phyloP scores from a whole-genome alignment of 2,888 invertebrate species.

The Nymphalis urticae region DNA sequence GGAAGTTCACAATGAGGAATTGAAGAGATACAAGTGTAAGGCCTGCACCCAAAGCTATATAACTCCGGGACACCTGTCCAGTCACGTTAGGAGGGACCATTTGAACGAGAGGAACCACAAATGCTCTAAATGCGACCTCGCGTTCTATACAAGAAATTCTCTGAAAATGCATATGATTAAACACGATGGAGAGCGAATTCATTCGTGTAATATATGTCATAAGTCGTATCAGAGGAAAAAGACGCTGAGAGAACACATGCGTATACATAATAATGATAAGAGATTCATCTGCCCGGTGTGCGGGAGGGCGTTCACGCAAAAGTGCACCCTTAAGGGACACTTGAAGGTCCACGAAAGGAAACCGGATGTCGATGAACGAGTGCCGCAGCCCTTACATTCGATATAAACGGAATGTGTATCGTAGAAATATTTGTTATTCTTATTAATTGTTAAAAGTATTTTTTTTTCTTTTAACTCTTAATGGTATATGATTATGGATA shows the following conservation, averaged over 20 bases:
- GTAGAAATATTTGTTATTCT: not conserved
- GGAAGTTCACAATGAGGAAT: slow-evolving; percentile 71
- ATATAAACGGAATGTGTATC: slow-evolving; percentile 1
- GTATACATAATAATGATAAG: slow-evolving; percentile 75
- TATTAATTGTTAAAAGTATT: no score
- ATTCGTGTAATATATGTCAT: slow-evolving; percentile 74
- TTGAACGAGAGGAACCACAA: slow-evolving; percentile 73
- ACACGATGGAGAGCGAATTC: slow-evolving; percentile 79
- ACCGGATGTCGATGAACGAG: slow-evolving; percentile 55
- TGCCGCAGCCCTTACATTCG: slow-evolving; percentile 38
- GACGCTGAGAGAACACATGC: slow-evolving; percentile 68
- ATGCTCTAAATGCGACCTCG: slow-evolving; percentile 77
- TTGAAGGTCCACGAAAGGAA: slow-evolving; percentile 70
- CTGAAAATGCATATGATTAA: slow-evolving; percentile 81
- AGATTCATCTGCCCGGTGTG: slow-evolving; percentile 72
- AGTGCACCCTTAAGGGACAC: slow-evolving; percentile 74
- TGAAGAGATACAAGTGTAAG: slow-evolving; percentile 74
- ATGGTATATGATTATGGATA: no score
- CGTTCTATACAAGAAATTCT: slow-evolving; percentile 79
- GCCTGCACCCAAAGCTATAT: slow-evolving; percentile 75
- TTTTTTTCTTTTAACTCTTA: not conserved
- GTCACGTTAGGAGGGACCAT: slow-evolving; percentile 71
- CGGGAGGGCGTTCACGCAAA: slow-evolving; percentile 74
- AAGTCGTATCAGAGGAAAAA: slow-evolving; percentile 76
- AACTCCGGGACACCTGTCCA: slow-evolving; percentile 71